Percentiles rank a stretch among this genome's conserved stretches.
Evolutionary conservation across 2,113 vertebrate species (phyloP).

Genomic region (Dasypus novemcinctus): DNA sequence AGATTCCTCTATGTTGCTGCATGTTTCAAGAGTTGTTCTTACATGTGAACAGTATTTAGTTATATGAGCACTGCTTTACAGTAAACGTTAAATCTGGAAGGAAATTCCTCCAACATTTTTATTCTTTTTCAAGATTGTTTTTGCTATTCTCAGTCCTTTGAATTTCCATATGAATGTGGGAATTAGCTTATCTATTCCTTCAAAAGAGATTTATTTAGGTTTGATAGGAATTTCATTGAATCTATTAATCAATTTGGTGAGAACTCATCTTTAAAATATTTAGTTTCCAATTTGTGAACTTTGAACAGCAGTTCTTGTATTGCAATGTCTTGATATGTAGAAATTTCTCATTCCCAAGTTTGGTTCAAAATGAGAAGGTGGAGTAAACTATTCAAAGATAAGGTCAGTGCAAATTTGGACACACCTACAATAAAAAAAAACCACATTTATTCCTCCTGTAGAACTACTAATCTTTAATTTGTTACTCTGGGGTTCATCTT

Average conservation of each 20-base stretch:
- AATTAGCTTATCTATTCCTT: neutral
- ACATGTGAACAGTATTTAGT: neutral
- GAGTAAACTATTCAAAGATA: neutral
- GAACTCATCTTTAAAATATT: neutral
- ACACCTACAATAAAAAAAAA: neutral
- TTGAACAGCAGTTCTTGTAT: neutral
- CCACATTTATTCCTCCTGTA: neutral
- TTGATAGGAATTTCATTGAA: neutral
- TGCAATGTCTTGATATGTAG: too few relatives aligned
- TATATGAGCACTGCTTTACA: neutral
- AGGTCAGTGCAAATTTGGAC: neutral
- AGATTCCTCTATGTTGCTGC: neutral
- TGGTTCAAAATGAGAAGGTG: neutral
- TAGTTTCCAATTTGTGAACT: neutral
- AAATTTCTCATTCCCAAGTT: neutral
- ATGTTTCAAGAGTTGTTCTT: neutral
- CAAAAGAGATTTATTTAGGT: neutral
- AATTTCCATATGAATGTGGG: neutral
- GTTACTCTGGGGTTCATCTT: too few relatives aligned
- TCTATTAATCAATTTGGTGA: neutral
- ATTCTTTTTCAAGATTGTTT: neutral
- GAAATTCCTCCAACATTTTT: neutral
- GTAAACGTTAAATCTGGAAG: neutral
- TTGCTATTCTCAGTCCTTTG: neutral
- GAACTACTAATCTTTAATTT: neutral